Evolutionary conservation across 2,888 invertebrate species (phyloP), one percentile per base, ranked within the genome.

Genomic region (Rhamnusium bicolor): DNA sequence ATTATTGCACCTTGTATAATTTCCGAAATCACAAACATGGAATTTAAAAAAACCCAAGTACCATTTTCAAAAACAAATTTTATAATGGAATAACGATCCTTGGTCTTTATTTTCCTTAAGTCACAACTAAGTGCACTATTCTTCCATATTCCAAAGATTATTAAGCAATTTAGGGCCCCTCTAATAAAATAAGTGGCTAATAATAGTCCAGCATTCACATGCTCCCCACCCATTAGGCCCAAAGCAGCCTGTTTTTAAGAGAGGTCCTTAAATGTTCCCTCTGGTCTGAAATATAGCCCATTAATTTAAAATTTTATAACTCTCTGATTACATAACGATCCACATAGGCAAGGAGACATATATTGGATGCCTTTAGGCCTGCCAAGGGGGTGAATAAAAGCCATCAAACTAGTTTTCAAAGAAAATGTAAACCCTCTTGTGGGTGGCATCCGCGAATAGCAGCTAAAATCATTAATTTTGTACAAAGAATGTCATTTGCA

Each of bases 401-500:
- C 75, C 72, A 75, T 79, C 72, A 74, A 75, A 77, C 76, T 73
- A 77, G 75, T 75, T 76, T 69, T 61, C 32, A 71, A 75, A 74
- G 78, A 78, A 77, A 72, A 65, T 65, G 70, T 56, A 67, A 71
- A 72, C 69, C 65, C 66, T 54, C 58, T 24, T 21, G 47, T 14
- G 58, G 19, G 19, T 40, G 71, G 53, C 65, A 54, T 58, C 51
- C 18, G 60, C 53, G 51, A 58, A 19, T 14, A 53, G 65, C 77
- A 69, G 78, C 72, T 79, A 75, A 80, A 85, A 84, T 84, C 85
- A 85, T 85, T 85, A 85, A 86, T 86, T 85, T 84, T 80, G 80
- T 79, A 83, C 84, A 84, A 85, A 85, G 84, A 85, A 85, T 84
- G 85, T 85, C 85, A 85, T 82, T 83, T 80, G 83, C 85, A 85